These are phyloP conservation scores for Aethina tumida DNA, from an alignment of 1,140 invertebrate genomes.

Conservation along the genomic window DNA sequence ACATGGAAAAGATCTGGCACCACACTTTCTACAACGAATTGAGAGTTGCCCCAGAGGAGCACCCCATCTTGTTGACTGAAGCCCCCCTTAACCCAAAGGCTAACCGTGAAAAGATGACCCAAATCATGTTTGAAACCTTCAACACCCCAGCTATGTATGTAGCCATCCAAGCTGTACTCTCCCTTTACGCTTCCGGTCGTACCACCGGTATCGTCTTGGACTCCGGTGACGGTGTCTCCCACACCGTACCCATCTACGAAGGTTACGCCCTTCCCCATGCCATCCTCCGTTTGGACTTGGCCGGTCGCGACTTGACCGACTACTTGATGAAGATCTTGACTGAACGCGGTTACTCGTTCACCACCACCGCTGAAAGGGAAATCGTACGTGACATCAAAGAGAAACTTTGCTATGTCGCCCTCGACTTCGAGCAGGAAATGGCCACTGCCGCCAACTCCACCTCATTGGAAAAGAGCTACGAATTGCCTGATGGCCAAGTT, in stretches of 20 bases:
- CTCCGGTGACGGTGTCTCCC: slow-evolving; percentile 88
- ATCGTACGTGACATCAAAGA: slow-evolving; percentile 94
- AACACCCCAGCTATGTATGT: slow-evolving; percentile 91
- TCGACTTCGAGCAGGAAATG: slow-evolving; percentile 94
- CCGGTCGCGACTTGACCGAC: slow-evolving; percentile 86
- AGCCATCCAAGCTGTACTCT: slow-evolving; percentile 84
- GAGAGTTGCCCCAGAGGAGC: slow-evolving; percentile 90
- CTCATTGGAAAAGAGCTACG: slow-evolving; percentile 88
- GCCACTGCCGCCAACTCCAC: slow-evolving; percentile 83
- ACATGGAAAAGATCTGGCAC: slow-evolving; percentile 97
- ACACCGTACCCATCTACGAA: slow-evolving; percentile 92
- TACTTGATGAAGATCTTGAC: slow-evolving; percentile 95
- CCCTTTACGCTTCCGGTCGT: slow-evolving; percentile 87
- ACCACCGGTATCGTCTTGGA: slow-evolving; percentile 92
- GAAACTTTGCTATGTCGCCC: slow-evolving; percentile 83
- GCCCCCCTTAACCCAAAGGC: slow-evolving; percentile 86
- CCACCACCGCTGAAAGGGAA: slow-evolving; percentile 92
- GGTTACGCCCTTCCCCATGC: slow-evolving; percentile 69
- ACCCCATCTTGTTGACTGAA: slow-evolving; percentile 83
- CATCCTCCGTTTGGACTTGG: slow-evolving; percentile 82
- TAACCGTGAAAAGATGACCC: slow-evolving; percentile 88
- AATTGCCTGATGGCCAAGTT: slow-evolving; percentile 90
- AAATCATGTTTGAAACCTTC: slow-evolving; percentile 94
- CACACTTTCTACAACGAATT: slow-evolving; percentile 92
- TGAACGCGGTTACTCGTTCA: slow-evolving; percentile 93